Conservation (phyloP, 2,113 vertebrate genomes). For the Silurus meridionalis region DNA sequence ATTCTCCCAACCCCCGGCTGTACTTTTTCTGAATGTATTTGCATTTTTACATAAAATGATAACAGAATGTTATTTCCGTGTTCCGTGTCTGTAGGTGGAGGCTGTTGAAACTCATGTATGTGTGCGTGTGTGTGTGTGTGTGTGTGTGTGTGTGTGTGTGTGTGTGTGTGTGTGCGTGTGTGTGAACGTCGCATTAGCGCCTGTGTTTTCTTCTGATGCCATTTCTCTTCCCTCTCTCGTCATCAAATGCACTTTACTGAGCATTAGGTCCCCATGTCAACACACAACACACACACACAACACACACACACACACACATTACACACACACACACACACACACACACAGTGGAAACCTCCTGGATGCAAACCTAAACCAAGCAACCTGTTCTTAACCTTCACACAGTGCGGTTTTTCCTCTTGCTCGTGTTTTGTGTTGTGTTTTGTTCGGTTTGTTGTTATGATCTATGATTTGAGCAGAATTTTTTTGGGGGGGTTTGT, state of each 20-base stretch:
- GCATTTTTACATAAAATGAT: conserved; percentile 56
- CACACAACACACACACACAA: conserved; percentile 39
- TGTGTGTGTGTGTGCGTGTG: conserved; percentile 47
- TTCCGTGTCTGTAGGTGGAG: conserved; percentile 54
- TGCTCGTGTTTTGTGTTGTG: conserved; percentile 30
- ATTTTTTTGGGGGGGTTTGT: conserved; percentile 38
- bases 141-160: conserved; percentile 46
- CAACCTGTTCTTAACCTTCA: conserved; percentile 67
- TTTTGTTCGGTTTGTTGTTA: conserved; percentile 55
- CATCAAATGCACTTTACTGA: conserved; percentile 80
- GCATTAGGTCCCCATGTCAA: conserved; percentile 64
- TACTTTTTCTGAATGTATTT: conserved; percentile 58
- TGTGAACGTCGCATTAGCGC: conserved; percentile 54
- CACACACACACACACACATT: conserved; percentile 16
- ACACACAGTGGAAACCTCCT: conserved; percentile 55
- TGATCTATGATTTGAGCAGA: conserved; percentile 37
- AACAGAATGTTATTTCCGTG: conserved; percentile 57
- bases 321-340: conserved; percentile 29
- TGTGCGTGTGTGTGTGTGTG: conserved; percentile 45
- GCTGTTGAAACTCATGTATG: conserved; percentile 52
- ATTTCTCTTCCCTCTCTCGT: conserved; percentile 57
- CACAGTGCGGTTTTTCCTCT: conserved; percentile 58
- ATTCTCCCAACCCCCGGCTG: conserved; percentile 56
- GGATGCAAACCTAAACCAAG: conserved; percentile 68
- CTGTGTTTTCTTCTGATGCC: conserved; percentile 48